phyloP scores from a whole-genome alignment of 2,888 invertebrate species.

The Diabrotica balteata region DNA sequence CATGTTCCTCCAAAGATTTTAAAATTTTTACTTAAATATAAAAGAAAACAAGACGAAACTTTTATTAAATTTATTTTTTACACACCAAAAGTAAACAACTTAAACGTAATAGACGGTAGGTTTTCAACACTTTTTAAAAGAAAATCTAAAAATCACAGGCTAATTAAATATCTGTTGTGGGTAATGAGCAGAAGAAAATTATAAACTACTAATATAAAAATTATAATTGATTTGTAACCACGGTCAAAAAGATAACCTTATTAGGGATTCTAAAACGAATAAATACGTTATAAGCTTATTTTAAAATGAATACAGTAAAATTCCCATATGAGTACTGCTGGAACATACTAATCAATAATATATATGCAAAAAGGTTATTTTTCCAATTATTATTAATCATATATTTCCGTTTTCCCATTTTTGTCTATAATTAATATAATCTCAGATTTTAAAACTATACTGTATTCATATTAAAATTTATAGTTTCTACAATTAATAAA shows the following conservation, averaged over 20 bases:
- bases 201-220: conserved; percentile 16
- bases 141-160: conserved; percentile 43
- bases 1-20: too few species aligned
- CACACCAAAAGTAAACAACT: conserved; percentile 46
- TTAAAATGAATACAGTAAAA: too few species aligned
- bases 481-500: conserved; percentile 7
- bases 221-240: conserved; percentile 18
- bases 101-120: conserved; percentile 43
- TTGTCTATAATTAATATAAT: background rate
- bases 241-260: conserved; percentile 11
- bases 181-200: conserved; percentile 18
- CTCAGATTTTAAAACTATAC: too few species aligned
- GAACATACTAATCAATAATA: too few species aligned
- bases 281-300: background rate
- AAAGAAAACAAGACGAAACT: conserved; percentile 23
- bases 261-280: conserved; percentile 9
- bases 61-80: conserved; percentile 45
- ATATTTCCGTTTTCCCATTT: background rate
- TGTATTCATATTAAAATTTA: too few species aligned
- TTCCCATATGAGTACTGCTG: too few species aligned
- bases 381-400: too few species aligned
- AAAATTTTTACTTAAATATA: too few species aligned
- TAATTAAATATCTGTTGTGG: conserved; percentile 27
- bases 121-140: conserved; percentile 24
- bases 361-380: too few species aligned